These are phyloP conservation scores for Haliclona indistincta DNA, from an alignment of 37 sponge, comb jelly and placozoan species.

Conservation along the genomic window DNA sequence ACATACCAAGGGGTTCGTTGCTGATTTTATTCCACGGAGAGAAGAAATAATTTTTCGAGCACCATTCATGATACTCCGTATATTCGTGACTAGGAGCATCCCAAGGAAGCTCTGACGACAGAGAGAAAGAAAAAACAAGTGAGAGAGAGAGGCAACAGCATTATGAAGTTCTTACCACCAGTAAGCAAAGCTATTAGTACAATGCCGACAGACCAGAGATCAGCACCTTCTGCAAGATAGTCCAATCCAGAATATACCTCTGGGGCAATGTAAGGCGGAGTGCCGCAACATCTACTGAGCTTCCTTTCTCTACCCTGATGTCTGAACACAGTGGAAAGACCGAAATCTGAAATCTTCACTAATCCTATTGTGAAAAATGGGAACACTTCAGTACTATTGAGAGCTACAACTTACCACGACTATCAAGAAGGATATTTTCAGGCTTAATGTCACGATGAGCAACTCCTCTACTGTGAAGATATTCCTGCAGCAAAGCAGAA, in stretches of 20 bases:
- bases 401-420: conserved; percentile 44
- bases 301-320: conserved; percentile 85
- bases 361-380: not conserved
- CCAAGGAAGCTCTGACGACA: conserved; percentile 91
- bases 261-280: conserved; percentile 96
- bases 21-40: conserved; percentile 89
- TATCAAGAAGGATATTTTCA: conserved; percentile 96
- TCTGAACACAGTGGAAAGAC: conserved; percentile 94
- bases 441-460: conserved; percentile 98
- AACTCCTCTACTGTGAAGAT: conserved; percentile 86
- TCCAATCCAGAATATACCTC: conserved; percentile 86
- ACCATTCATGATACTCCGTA: conserved; percentile 75
- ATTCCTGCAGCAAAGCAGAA: conserved; percentile 51
- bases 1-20: conserved; percentile 77
- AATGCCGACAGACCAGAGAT: conserved; percentile 98
- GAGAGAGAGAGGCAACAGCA: not conserved
- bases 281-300: conserved; percentile 91
- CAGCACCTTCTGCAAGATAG: conserved; percentile 92
- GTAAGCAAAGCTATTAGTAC: conserved; percentile 86
- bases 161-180: conserved; percentile 47
- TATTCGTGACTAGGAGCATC: conserved; percentile 85
- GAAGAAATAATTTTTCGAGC: conserved; percentile 62
- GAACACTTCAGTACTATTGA: not conserved
- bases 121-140: not conserved
- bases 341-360: conserved; percentile 95